Evolutionary conservation across 2,797 vertebrate species (phyloP).

Genomic region (Galago senegalensis): DNA sequence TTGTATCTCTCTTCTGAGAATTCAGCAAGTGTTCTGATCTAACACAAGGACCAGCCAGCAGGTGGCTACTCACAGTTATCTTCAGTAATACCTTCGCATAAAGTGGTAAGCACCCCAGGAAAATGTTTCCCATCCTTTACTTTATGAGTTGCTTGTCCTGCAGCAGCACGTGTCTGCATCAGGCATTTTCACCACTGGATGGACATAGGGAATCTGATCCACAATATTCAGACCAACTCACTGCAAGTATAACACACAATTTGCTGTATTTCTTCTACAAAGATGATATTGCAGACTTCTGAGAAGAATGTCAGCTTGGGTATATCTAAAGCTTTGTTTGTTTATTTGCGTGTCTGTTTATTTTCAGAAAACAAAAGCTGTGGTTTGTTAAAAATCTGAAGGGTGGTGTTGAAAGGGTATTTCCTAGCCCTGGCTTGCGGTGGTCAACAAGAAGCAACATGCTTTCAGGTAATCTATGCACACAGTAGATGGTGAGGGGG

Average conservation of each 20-base stretch:
- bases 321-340: neutral
- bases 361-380: slow-evolving; percentile 35
- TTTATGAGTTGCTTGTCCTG: neutral
- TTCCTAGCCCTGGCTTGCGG: neutral
- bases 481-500: neutral
- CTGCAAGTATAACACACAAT: neutral
- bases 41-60: neutral
- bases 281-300: slow-evolving; percentile 28
- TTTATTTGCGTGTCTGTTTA: neutral
- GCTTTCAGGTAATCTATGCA: neutral
- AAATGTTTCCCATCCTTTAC: neutral
- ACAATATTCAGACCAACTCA: neutral
- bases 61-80: neutral
- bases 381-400: neutral
- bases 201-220: neutral
- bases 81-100: neutral
- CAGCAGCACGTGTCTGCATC: neutral
- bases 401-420: neutral
- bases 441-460: neutral
- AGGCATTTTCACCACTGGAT: rapidly evolving
- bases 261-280: neutral
- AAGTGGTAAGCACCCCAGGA: neutral
- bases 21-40: neutral
- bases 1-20: neutral
- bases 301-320: slow-evolving; percentile 20